Base-by-base conservation (phyloP, 1,140 invertebrate species). In the Polypedilum vanderplanki region DNA sequence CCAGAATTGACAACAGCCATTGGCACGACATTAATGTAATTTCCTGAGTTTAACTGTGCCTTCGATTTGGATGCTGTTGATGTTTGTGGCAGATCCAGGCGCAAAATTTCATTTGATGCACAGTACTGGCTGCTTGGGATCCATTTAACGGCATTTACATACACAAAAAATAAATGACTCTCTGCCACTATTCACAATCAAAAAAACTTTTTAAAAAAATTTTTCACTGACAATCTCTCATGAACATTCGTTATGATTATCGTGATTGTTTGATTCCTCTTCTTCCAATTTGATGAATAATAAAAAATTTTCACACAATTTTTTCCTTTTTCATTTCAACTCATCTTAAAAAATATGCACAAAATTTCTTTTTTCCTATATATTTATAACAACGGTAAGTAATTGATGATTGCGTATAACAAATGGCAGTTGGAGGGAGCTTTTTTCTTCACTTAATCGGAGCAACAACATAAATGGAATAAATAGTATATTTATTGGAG, bases 21-120 rank as follows among this genome's bases (percentile, higher is more conserved):
- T 70, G 65, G 65, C 65, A 70, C 65, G 20, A 70, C 65, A 70
- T 70, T 70, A 70, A 70, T 70, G 17, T 70, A 70, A 70, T 70
- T 70, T 70, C 65, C 65, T 70, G 65, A 70, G 65, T 70, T 70
- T 70, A 70, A 18, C 20, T 70, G 65, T 70, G 65, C 65, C 65
- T 70, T 70, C 8, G 65, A 70, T 70, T 70, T 70, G 8, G 65
- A 22, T 18, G 20, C 65, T 18, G 20, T 22, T 70, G 65, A 20
- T n/a, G 65, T n/a, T 5, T 10, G 65, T 18, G 15, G 65, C 65
- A 22, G 65, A 9, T 57, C 10, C 10, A 57, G 46, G 46, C 46
- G 8, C 65, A 70, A 9, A n/a, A 70, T 70, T 18, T 70, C 65
- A 70, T 18, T 70, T 70, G 65, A 17, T 20, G 65, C 65, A 70